Conservation (phyloP, 1,140 invertebrate species). For the Chironomus tepperi region DNA sequence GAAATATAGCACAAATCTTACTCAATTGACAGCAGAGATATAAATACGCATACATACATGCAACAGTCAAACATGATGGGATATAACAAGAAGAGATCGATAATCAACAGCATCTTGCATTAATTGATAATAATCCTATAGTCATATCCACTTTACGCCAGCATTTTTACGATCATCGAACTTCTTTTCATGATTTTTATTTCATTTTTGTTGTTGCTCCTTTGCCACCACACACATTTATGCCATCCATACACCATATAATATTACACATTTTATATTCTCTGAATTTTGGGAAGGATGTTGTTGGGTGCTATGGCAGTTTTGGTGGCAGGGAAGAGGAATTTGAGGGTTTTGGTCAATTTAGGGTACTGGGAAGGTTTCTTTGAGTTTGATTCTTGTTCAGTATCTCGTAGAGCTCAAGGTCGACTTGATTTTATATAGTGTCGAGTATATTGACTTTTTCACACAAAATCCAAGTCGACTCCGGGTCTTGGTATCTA, state of each 20-base stretch:
- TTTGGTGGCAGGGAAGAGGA: no score
- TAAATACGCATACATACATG: neutral
- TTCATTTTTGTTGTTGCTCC: neutral
- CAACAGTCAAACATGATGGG: neutral
- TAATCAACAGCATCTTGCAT: constrained; percentile 21
- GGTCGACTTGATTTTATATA: no score
- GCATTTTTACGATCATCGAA: neutral
- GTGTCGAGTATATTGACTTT: no score
- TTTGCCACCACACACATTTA: constrained; percentile 3
- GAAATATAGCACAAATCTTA: neutral
- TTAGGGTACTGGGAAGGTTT: no score
- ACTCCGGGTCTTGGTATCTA: no score
- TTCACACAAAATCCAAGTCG: no score
- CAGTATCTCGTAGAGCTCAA: no score
- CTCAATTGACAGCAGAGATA: neutral
- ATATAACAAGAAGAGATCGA: neutral
- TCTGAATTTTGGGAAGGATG: no score
- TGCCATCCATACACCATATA: neutral
- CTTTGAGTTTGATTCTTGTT: no score
- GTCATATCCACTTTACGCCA: neutral
- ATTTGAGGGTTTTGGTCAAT: neutral
- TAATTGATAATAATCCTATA: constrained; percentile 21
- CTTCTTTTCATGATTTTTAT: neutral
- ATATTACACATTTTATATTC: neutral
- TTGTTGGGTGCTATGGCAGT: no score